Evolutionary conservation across 2,113 vertebrate genomes (phyloP), one percentile per base, ranked within the genome.

Genomic region (Promerops cafer): DNA sequence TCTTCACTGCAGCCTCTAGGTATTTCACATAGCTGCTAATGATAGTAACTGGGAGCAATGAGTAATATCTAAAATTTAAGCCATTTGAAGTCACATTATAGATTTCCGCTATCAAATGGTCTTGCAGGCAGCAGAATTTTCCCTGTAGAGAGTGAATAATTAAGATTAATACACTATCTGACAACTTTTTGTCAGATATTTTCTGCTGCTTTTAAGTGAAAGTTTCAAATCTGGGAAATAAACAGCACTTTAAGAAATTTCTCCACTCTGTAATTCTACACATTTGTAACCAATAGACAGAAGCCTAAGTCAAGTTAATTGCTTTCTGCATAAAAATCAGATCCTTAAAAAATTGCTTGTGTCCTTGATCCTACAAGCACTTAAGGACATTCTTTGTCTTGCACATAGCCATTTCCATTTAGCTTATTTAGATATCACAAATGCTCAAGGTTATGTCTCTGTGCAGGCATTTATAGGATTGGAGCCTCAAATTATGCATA

Each of bases 131-230:
- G 20, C 31, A 88, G 44, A 61, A 54, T 88, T 97, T 93, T 77
- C 53, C n/a, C 59, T 47, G 42, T 85, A 65, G 66, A 91, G 33
- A 61, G 33, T 39, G 84, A 89, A 83, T 94, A 85, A 93, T 93
- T 89, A 94, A 91, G 83, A 91, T 87, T 93, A 87, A 90, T 91
- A 74, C 24, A 70, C 52, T 66, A 13, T 49, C 78, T 95, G 81
- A 37, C 39, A 91, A 90, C 40, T 83, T 91, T 71, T 91, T 80
- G 33, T 80, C 50, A 85, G 70, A 39, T 66, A 57, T 83, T 95
- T 90, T 96, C 50, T 80, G 24, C 13, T 4, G 5, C 42, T 80
- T 93, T 94, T 83, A 91, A 86, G n/a, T 24, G 35, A 54, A 94
- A 24, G 11, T 87, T 97, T 96, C 33, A 70, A 83, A 83, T 54